A percentile compares a stretch with the other conserved stretches of the same genome.
These are phyloP conservation scores for Hetaerina americana DNA, from an alignment of 1,140 invertebrate species.

Conservation along the genomic window DNA sequence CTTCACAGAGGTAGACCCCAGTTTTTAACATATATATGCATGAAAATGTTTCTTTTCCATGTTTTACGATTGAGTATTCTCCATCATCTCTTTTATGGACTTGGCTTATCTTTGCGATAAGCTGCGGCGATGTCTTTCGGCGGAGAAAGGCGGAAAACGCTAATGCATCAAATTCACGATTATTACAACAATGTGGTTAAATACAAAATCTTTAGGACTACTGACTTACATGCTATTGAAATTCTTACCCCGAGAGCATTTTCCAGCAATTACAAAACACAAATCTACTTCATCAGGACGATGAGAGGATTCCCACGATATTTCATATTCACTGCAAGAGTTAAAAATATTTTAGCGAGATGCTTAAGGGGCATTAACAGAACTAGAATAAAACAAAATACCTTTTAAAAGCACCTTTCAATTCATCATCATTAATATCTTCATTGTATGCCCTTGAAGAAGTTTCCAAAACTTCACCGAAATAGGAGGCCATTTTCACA, in stretches of 20 bases:
- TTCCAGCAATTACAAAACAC: background rate
- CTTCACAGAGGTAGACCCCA: background rate
- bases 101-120: background rate
- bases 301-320: background rate
- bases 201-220: too few relatives aligned
- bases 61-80: background rate
- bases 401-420: too few relatives aligned
- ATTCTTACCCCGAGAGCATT: background rate
- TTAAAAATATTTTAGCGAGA: background rate
- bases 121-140: too few relatives aligned
- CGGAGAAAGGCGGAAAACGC: too few relatives aligned
- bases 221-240: too few relatives aligned
- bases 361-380: too few relatives aligned
- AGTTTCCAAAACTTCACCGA: background rate
- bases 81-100: background rate
- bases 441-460: background rate
- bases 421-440: too few relatives aligned
- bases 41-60: background rate
- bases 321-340: background rate
- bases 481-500: background rate
- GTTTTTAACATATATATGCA: background rate
- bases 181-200: too few relatives aligned
- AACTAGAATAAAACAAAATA: too few relatives aligned
- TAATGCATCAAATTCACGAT: too few relatives aligned
- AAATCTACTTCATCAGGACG: background rate